phyloP scores from a whole-genome alignment of 2,888 invertebrate genomes.

The Scotopteryx bipunctaria region DNA sequence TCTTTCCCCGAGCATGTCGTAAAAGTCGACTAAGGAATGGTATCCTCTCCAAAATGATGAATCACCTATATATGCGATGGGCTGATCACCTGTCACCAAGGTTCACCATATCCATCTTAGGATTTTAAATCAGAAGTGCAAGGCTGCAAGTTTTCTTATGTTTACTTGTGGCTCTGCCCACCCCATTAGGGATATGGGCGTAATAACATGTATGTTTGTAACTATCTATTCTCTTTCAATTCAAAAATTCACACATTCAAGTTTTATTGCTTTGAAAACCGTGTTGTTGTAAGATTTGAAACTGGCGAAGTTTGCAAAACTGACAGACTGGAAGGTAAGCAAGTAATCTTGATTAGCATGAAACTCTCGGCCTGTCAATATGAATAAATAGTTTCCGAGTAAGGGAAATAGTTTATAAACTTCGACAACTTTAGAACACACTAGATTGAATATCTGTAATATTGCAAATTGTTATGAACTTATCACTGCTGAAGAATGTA shows the following conservation, averaged over 20 bases:
- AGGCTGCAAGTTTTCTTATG: too few relatives aligned
- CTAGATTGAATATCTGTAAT: neutral
- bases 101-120: too few relatives aligned
- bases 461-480: neutral
- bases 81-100: too few relatives aligned
- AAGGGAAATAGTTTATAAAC: neutral
- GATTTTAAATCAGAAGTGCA: too few relatives aligned
- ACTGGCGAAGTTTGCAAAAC: neutral
- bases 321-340: constrained; percentile 14
- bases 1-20: too few relatives aligned
- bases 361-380: neutral
- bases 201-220: too few relatives aligned
- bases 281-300: neutral
- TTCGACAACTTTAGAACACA: constrained; percentile 4
- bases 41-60: too few relatives aligned
- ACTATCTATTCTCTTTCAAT: neutral
- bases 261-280: neutral
- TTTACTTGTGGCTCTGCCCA: too few relatives aligned
- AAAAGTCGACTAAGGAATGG: too few relatives aligned
- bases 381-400: neutral
- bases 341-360: constrained; percentile 1
- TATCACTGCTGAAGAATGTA: too few relatives aligned
- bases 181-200: too few relatives aligned
- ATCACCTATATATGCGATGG: too few relatives aligned
- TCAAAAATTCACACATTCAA: neutral